Base-by-base conservation (phyloP, 1,140 invertebrate genomes). In the Caerostris extrusa region DNA sequence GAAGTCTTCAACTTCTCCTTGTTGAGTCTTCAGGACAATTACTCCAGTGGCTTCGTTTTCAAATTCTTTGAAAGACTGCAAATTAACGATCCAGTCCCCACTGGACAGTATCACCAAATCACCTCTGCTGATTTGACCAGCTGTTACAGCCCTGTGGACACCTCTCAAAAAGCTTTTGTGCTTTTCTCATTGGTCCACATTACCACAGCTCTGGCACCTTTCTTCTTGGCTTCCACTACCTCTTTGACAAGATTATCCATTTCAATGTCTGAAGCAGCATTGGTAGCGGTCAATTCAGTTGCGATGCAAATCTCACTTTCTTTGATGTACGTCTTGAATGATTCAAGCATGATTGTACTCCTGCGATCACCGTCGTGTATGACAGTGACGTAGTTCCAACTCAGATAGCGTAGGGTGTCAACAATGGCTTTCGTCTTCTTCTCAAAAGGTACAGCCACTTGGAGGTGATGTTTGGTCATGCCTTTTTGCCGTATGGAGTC, bases 291-390 rank as follows among this genome's bases (percentile, higher is more conserved):
- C 14, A 91, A 34, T 17, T 94, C 94, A 7, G 60, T 56, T 3
- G 95, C 95, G 6, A 95, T n/a, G 60, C 95, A 95, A 17, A 95
- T 94, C 2, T 95, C 91, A 3, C 94, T 92, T 3, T 95, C 93
- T 50, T 95, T 91, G 1, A 95, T 95, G 8, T 95, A 94, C 1
- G 95, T 93, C 60, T 95, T 93, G 60, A 96, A 95, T 55, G 95
- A 94, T 6, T 95, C 85, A 14, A 95, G 95, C 5, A 95, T 95
- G 19, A 94, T 92, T 69, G 77, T 81, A 17, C 95, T 95, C 90
- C 95, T 95, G 10, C 94, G 95, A 57, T 95, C 95, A 8, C 95
- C 94, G 5, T 95, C 95, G 89, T 96, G 95, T 2, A 96, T 90
- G 7, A 90, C 93, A 0, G 88, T 90, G 0, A 94, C 81, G 5